phyloP scores from a whole-genome alignment of 2,888 invertebrate genomes.

The Limnephilus marmoratus region DNA sequence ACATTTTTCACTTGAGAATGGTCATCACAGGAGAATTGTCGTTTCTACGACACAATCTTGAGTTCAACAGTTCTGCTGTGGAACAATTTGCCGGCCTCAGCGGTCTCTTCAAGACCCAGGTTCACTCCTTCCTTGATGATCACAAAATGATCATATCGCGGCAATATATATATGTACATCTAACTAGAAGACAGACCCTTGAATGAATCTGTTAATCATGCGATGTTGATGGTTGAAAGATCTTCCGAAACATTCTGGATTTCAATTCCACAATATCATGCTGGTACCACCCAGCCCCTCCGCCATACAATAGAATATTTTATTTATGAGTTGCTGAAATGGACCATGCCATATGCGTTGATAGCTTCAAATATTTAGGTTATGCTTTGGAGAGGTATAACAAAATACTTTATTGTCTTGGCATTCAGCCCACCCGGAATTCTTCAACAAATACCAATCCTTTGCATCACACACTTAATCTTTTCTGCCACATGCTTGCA shows the following conservation, averaged over 20 bases:
- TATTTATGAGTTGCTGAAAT: not conserved
- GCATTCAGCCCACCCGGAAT: conserved; percentile 2
- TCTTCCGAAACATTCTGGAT: not conserved
- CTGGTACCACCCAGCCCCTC: not conserved
- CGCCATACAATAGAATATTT: not conserved
- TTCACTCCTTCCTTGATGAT: too few relatives aligned
- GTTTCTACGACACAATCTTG: too few relatives aligned
- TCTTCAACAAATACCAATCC: conserved; percentile 2
- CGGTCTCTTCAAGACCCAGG: too few relatives aligned
- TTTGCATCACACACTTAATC: not conserved
- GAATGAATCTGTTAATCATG: too few relatives aligned
- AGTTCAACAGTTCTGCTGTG: too few relatives aligned
- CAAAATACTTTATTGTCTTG: conserved; percentile 2
- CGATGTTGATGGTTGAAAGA: too few relatives aligned
- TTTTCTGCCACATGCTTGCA: not conserved
- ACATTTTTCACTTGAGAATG: too few relatives aligned
- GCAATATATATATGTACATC: too few relatives aligned
- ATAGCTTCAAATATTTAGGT: not conserved
- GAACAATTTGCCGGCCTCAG: too few relatives aligned
- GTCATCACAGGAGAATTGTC: too few relatives aligned
- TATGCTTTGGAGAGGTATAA: not conserved
- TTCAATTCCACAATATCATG: not conserved
- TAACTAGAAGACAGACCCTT: too few relatives aligned
- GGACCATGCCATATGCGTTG: not conserved
- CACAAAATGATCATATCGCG: not conserved